Base-by-base conservation (phyloP, 2,113 vertebrate species). In the Pelmatolapia mariae region DNA sequence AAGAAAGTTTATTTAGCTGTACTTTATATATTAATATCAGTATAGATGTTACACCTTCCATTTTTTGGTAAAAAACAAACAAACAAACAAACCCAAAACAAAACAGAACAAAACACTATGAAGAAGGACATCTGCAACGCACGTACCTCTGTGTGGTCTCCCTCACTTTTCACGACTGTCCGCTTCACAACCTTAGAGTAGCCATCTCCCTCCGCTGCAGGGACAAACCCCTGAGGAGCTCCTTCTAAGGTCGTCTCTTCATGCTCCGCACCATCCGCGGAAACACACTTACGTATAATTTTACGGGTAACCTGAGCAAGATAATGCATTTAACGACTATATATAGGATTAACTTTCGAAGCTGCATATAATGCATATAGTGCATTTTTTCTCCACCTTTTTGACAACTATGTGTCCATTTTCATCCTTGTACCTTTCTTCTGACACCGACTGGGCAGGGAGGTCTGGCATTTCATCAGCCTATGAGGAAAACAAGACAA, bases 111-210 rank as follows among this genome's bases (percentile, higher is more conserved):
- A 36, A 29, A 16, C 13, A 73, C 6, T 16, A 13, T 53, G 5
- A 50, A 59, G 6, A 84, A 26, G 56, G 53, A 84, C 26, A 38
- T 10, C 76, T 7, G 19, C 47, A 82, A 12, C 2, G 52, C 2
- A 88, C 90, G 43, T 43, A 99, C 99, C 98, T 99, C 98, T 24
- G 97, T 95, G 79, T 98, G 96, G 45, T 97, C 96, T 3, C 96
- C 97, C 76, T 96, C 97, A 18, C 98, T 99, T 95, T 96, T 98
- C 76, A 98, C 89, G 22, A 98, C 95, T 2, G 98, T 96, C 7
- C 98, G 96, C 89, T 98, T 99, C 56, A 98, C 85, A 45, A 97
- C 97, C 92, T 97, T 98, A 61, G 97, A 99, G 89, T 96, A 97
- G 29, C 93, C 82, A 9, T 97, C 98, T 63, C 96, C 97, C 19